Conservation (phyloP, 2,797 vertebrate species). For the Phoeniculus purpureus region DNA sequence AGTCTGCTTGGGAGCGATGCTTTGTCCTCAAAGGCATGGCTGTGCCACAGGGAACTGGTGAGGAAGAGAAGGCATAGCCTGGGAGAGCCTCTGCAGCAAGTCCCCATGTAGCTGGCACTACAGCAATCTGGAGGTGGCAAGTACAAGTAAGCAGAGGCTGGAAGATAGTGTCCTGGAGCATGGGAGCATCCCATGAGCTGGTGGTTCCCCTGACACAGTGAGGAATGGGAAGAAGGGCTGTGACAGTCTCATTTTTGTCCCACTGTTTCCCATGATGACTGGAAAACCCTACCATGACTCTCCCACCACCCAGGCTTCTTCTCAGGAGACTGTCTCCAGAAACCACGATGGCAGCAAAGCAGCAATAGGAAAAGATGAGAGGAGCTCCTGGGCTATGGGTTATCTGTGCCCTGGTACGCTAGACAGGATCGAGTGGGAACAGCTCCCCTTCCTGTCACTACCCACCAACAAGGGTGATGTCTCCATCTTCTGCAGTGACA, state of each 20-base stretch:
- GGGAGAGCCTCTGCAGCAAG: background rate
- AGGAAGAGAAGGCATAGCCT: background rate
- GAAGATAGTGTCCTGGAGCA: fast-evolving
- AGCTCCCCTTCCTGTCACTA: background rate
- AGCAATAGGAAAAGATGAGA: background rate
- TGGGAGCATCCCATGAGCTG: background rate
- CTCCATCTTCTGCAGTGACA: background rate
- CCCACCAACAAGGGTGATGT: background rate
- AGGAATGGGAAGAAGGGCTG: background rate
- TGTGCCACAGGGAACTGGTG: background rate
- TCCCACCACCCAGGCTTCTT: background rate
- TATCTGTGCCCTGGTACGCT: background rate
- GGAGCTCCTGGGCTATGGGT: background rate
- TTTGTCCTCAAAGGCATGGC: background rate
- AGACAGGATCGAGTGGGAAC: background rate
- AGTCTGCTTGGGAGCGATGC: fast-evolving
- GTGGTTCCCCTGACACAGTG: background rate
- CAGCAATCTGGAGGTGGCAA: background rate
- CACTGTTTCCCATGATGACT: background rate
- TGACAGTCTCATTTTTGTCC: background rate
- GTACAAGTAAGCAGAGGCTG: background rate
- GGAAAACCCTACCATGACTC: background rate
- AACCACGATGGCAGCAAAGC: background rate
- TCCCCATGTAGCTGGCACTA: background rate
- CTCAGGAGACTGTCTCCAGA: background rate